Conservation (phyloP, 53 echinoderm and acorn worm genomes). For the Paracentrotus lividus region DNA sequence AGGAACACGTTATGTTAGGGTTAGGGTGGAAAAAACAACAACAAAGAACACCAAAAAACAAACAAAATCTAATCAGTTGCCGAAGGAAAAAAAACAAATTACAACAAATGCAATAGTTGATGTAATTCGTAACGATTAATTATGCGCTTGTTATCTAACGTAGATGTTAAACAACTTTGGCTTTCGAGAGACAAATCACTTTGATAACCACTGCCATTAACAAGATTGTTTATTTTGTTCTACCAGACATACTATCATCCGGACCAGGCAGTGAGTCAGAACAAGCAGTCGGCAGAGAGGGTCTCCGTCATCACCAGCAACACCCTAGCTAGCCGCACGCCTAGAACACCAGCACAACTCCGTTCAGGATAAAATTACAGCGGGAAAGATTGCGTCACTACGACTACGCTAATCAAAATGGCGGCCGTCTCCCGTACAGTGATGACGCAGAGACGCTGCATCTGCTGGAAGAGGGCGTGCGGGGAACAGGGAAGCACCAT, state of each 20-base stretch:
- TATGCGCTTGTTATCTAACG: background rate
- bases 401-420: background rate
- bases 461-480: slow-evolving; percentile 17
- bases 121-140: no score
- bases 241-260: slow-evolving; percentile 47
- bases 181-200: no score
- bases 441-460: background rate
- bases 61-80: no score
- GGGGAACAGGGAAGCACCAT: background rate
- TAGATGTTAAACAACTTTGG: background rate
- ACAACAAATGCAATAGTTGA: no score
- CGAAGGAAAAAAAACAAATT: no score
- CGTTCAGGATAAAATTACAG: background rate
- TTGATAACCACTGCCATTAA: background rate
- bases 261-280: slow-evolving; percentile 51
- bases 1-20: no score
- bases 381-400: background rate
- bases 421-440: no score
- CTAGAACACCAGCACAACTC: slow-evolving; percentile 34
- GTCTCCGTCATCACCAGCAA: slow-evolving; percentile 84
- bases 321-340: slow-evolving; percentile 61
- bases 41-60: no score
- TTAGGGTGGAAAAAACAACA: no score
- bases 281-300: slow-evolving; percentile 70
- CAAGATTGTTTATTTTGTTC: background rate